A percentile compares a stretch with the other conserved stretches of the same genome.
Conservation (phyloP, 2,113 vertebrate species). For the Engystomops pustulosus region DNA sequence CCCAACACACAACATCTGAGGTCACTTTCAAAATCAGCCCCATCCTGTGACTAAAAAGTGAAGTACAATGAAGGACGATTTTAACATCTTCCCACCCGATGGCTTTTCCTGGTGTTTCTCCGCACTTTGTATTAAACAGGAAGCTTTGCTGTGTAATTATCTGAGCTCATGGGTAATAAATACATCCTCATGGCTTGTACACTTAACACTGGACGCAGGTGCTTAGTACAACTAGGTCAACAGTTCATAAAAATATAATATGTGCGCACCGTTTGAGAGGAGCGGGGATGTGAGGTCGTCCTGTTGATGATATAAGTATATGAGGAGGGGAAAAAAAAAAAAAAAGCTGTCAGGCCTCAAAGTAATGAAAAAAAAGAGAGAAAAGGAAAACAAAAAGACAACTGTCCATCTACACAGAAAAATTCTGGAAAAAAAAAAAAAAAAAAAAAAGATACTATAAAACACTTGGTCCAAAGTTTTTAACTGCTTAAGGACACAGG, state of each 20-base stretch:
- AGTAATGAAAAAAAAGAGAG: too few species aligned
- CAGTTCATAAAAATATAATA: background rate
- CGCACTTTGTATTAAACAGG: constrained; percentile 4
- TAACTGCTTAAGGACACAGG: too few species aligned
- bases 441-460: too few species aligned
- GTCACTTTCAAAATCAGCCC: too few species aligned
- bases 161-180: background rate
- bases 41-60: background rate
- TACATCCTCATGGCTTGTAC: background rate
- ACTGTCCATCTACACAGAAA: too few species aligned
- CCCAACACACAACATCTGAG: background rate
- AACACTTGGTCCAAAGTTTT: too few species aligned
- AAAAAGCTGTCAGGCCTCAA: background rate
- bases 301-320: background rate
- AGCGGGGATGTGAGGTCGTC: background rate
- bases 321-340: background rate
- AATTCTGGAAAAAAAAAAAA: too few species aligned
- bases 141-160: background rate
- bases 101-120: constrained; percentile 1
- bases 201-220: background rate
- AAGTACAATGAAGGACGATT: background rate
- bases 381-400: too few species aligned
- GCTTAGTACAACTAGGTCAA: background rate
- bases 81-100: background rate
- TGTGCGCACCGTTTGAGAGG: background rate